These are phyloP conservation scores for Epirrhoe alternata DNA, from an alignment of 2,888 invertebrate genomes.

Conservation along the genomic window DNA sequence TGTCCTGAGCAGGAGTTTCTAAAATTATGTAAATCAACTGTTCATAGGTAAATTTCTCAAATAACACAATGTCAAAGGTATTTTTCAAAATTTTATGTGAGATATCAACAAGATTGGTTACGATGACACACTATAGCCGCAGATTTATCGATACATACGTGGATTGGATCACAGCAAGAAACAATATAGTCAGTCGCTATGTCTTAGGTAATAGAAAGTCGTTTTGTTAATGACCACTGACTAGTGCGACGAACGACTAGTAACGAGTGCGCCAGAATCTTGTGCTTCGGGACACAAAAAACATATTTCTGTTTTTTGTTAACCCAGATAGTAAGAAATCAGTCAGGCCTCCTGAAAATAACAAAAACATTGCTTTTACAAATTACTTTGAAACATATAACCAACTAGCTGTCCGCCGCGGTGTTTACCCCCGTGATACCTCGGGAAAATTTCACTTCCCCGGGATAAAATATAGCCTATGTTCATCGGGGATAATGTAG, in stretches of 20 bases:
- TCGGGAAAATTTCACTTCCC: no score
- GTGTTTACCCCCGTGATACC: no score
- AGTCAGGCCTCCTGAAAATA: no score
- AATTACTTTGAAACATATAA: not conserved
- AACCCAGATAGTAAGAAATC: no score
- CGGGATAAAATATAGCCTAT: no score
- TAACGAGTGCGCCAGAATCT: constrained; percentile 1
- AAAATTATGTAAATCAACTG: not conserved
- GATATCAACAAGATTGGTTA: not conserved
- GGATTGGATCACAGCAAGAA: not conserved
- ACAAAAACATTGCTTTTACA: not conserved
- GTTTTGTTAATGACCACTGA: not conserved
- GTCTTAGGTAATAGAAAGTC: not conserved
- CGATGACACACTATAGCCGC: not conserved
- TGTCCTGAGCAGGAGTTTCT: constrained; percentile 8
- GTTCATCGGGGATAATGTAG: no score
- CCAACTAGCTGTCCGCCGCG: no score
- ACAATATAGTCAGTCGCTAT: not conserved
- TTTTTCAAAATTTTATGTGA: not conserved
- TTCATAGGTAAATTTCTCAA: no score
- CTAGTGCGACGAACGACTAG: no score
- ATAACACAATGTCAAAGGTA: not conserved
- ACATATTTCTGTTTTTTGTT: not conserved
- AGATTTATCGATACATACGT: not conserved
- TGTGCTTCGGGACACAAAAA: constrained; percentile 2